phyloP scores from a whole-genome alignment of 2,797 vertebrate genomes.

The Sciurus vulgaris region DNA sequence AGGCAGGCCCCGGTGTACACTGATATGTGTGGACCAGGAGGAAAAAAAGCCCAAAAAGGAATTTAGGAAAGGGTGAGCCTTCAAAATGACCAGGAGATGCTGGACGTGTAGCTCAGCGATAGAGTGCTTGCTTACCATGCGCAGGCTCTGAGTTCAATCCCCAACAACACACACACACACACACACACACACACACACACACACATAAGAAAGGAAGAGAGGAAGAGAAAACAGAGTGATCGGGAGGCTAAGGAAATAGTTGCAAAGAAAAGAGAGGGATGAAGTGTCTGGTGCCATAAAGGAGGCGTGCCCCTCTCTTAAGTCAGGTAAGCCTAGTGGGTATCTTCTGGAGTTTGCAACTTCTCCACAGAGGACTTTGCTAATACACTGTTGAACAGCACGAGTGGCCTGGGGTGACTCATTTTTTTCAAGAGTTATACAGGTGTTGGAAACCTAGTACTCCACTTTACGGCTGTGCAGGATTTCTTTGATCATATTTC shows the following conservation, averaged over 20 bases:
- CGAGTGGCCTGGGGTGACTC: background rate
- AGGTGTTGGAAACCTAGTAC: background rate
- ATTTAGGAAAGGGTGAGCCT: background rate
- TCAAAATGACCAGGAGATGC: background rate
- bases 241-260: background rate
- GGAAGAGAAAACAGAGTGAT: too few species aligned
- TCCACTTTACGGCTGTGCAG: background rate
- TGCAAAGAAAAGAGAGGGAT: background rate
- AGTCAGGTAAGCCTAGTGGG: background rate
- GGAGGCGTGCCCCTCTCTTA: too few species aligned
- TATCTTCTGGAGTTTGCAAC: background rate
- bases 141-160: too few species aligned
- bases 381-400: fast-evolving
- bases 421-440: background rate
- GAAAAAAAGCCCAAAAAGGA: background rate
- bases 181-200: too few species aligned
- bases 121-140: too few species aligned
- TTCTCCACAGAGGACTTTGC: background rate
- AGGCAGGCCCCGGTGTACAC: background rate
- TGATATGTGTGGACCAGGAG: background rate
- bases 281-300: background rate
- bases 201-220: too few species aligned
- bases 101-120: too few species aligned
- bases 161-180: background rate
- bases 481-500: background rate